Percentiles rank a stretch among this genome's conserved stretches.
Conservation (phyloP, 2,888 invertebrate species). For the Lithodes maja region DNA sequence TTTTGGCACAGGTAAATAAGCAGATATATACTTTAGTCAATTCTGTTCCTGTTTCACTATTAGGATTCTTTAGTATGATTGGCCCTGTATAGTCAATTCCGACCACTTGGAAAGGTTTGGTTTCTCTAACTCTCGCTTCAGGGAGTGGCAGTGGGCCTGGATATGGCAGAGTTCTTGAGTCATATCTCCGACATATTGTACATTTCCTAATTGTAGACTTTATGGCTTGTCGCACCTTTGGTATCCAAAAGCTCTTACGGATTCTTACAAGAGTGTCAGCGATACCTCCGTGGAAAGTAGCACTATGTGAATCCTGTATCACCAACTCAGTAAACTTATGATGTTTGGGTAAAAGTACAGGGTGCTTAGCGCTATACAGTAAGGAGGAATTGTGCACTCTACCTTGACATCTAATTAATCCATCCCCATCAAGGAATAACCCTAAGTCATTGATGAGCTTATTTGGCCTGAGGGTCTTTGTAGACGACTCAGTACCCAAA, state of each 20-base stretch:
- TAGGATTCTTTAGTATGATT: not conserved
- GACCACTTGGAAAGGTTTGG: conserved; percentile 4
- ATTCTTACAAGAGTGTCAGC: not conserved
- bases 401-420: not conserved
- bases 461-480: conserved; percentile 27
- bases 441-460: conserved; percentile 11
- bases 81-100: conserved; percentile 2
- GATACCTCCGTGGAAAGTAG: not conserved
- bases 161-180: not conserved
- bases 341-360: not conserved
- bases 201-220: not conserved
- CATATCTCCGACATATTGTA: conserved; percentile 3
- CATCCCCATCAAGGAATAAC: not conserved
- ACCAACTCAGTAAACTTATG: conserved; percentile 1
- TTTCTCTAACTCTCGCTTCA: not conserved
- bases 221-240: conserved; percentile 16
- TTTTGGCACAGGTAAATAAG: conserved; percentile 4
- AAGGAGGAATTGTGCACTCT: conserved; percentile 13
- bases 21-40: conserved; percentile 5
- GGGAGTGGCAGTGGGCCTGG: not conserved
- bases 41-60: not conserved
- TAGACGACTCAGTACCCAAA: not conserved
- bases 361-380: not conserved
- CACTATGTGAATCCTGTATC: not conserved
- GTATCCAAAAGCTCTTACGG: not conserved